These are phyloP conservation scores for Masticophis lateralis DNA, from an alignment of 2,797 vertebrate genomes.

Conservation along the genomic window DNA sequence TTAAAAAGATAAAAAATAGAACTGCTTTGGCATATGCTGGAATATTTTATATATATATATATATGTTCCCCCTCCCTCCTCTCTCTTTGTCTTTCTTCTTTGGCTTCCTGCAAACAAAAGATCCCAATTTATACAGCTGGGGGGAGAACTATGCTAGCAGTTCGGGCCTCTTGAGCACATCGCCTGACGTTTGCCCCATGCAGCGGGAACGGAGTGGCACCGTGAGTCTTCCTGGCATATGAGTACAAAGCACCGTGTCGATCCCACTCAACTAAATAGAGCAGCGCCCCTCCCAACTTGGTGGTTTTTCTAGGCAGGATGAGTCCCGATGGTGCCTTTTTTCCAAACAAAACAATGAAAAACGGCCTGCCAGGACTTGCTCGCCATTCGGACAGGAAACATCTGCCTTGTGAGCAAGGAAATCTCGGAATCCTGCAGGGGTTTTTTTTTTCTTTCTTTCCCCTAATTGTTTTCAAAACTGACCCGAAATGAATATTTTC, in stretches of 20 bases:
- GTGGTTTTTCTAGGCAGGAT: not conserved
- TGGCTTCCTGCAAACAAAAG: conserved; percentile 62
- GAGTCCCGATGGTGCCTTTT: not conserved
- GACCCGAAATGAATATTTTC: not conserved
- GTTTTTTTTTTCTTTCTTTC: rapidly evolving
- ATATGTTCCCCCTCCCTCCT: rapidly evolving
- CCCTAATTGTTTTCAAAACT: not conserved
- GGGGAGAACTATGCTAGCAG: conserved; percentile 98
- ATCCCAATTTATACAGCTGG: conserved; percentile 98
- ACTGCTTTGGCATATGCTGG: not conserved
- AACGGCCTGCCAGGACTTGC: rapidly evolving
- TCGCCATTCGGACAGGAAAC: not conserved
- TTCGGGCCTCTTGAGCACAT: conserved; percentile 93
- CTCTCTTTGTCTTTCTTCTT: conserved; percentile 6
- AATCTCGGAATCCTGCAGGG: not conserved
- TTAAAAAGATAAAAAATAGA: not conserved
- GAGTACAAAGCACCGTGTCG: too few relatives aligned
- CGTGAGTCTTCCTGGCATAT: conserved; percentile 73
- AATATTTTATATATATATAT: not conserved
- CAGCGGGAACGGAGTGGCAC: conserved; percentile 91
- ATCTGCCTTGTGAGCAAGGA: not conserved
- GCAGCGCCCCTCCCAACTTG: rapidly evolving
- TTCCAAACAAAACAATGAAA: not conserved
- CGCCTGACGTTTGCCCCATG: conserved; percentile 89
- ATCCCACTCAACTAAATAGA: too few relatives aligned